Evolutionary conservation across 2,797 vertebrate genomes (phyloP).

Genomic region (Corythornis leucogaster): DNA sequence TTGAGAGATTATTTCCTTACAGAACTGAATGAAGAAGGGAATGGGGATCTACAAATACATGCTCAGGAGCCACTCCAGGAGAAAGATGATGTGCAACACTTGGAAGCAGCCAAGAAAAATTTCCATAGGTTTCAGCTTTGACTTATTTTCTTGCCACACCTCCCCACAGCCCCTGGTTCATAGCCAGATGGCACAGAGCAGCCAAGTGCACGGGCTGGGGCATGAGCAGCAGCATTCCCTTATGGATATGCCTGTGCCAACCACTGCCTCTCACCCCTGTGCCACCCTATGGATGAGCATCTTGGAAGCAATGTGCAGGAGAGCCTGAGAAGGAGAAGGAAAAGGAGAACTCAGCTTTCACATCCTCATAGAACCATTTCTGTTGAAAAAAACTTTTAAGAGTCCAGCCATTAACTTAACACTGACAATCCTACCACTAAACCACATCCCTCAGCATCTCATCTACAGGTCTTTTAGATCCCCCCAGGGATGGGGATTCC

Average conservation of each 20-base stretch:
- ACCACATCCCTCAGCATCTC: background rate
- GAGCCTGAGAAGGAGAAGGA: background rate
- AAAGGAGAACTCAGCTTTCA: background rate
- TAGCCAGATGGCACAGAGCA: background rate
- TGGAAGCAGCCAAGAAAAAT: background rate
- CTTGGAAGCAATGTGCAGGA: background rate
- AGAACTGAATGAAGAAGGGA: background rate
- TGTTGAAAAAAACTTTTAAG: too few species aligned
- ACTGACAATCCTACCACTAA: too few species aligned
- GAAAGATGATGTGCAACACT: fast-evolving
- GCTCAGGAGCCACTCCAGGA: background rate
- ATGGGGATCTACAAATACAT: fast-evolving
- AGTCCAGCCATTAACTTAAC: too few species aligned
- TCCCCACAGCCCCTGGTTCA: background rate
- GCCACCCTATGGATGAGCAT: fast-evolving
- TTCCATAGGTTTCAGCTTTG: background rate
- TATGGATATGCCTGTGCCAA: fast-evolving
- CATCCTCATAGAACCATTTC: too few species aligned
- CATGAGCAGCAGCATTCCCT: background rate
- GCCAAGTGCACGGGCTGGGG: fast-evolving
- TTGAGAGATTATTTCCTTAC: background rate
- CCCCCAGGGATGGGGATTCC: background rate
- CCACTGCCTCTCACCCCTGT: background rate
- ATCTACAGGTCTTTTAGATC: background rate
- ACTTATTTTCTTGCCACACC: background rate